A percentile compares a stretch with the other conserved stretches of the same genome.
Evolutionary conservation across 2,113 vertebrate species (phyloP).

Genomic region (Hydropotes inermis): DNA sequence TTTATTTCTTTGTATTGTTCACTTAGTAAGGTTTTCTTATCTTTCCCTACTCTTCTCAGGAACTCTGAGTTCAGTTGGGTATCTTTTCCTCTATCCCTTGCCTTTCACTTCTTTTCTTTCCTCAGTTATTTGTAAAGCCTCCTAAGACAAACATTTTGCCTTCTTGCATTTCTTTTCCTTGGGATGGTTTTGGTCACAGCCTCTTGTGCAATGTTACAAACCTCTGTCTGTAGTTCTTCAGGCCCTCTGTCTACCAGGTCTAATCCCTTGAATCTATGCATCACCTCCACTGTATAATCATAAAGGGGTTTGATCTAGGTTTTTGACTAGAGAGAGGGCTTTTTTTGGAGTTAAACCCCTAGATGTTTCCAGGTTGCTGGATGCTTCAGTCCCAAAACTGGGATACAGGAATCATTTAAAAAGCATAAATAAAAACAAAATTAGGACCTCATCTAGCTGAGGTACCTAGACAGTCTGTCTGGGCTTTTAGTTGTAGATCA

Average conservation of each 20-base stretch:
- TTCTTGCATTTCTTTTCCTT: neutral
- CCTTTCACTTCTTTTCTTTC: neutral
- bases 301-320: neutral
- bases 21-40: neutral
- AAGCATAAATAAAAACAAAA: neutral
- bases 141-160: neutral
- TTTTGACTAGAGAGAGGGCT: neutral
- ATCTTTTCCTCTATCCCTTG: neutral
- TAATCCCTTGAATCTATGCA: neutral
- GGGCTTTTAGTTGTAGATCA: neutral
- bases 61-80: neutral
- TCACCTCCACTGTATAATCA: neutral
- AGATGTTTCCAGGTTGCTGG: neutral
- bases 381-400: neutral
- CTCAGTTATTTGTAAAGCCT: neutral
- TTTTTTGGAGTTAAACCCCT: neutral
- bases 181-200: neutral
- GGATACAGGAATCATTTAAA: neutral
- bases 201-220: accelerated
- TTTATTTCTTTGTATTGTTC: neutral
- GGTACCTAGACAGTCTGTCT: neutral
- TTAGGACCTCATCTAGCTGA: neutral
- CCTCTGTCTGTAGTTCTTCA: neutral
- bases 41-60: neutral
- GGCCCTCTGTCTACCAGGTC: neutral